Evolutionary conservation across 1,140 invertebrate genomes (phyloP).

Genomic region (Musca domestica): DNA sequence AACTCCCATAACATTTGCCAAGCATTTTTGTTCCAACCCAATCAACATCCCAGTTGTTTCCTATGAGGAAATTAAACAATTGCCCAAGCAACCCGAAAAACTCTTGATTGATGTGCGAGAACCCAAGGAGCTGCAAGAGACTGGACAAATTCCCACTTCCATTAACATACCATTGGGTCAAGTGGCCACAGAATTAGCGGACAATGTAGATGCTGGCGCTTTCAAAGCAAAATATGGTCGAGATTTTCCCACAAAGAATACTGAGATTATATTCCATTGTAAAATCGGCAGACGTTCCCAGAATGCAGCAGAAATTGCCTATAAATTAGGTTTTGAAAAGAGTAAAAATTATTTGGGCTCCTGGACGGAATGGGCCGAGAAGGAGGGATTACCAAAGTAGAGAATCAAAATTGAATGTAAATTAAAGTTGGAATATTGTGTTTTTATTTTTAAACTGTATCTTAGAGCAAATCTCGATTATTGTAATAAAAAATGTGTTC

Average conservation of each 20-base stretch:
- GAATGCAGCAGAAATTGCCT: slow-evolving; percentile 59
- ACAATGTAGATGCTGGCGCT: slow-evolving; percentile 39
- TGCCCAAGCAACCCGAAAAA: slow-evolving; percentile 51
- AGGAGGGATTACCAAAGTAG: slow-evolving; percentile 33
- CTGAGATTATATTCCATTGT: slow-evolving; percentile 64
- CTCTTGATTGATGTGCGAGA: slow-evolving; percentile 69
- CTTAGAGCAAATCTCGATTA: too few relatives aligned
- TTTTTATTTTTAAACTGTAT: too few relatives aligned
- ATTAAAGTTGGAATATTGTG: too few relatives aligned
- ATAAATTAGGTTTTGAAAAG: slow-evolving; percentile 61
- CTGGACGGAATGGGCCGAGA: slow-evolving; percentile 58
- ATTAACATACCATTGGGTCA: slow-evolving; percentile 68
- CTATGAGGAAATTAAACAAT: slow-evolving; percentile 56
- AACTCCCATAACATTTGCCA: not conserved
- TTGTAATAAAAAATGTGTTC: not conserved
- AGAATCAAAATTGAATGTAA: not conserved
- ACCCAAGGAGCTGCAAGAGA: slow-evolving; percentile 63
- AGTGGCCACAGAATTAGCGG: slow-evolving; percentile 40
- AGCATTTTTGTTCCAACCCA: not conserved
- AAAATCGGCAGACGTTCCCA: slow-evolving; percentile 61
- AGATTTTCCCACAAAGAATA: slow-evolving; percentile 58
- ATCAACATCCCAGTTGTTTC: slow-evolving; percentile 43
- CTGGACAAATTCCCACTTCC: slow-evolving; percentile 66
- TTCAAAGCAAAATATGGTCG: slow-evolving; percentile 56
- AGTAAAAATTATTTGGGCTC: slow-evolving; percentile 47